Conservation (phyloP, 2,113 vertebrate species). For the Indri indri region DNA sequence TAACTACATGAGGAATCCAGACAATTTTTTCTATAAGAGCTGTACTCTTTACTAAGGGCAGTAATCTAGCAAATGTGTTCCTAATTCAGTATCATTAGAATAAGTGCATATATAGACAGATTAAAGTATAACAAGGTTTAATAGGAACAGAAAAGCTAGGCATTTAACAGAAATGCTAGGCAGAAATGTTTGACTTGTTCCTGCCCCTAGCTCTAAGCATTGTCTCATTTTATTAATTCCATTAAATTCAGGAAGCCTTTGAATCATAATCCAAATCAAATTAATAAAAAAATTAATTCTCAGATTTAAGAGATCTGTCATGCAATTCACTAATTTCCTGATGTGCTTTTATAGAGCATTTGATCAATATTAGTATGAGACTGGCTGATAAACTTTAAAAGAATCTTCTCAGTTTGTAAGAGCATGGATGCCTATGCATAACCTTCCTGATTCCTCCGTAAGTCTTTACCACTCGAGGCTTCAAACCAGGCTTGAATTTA, state of each 20-base stretch:
- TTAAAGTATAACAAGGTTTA: neutral
- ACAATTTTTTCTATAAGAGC: neutral
- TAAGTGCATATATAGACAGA: neutral
- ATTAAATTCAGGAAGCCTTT: neutral
- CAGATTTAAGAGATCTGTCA: neutral
- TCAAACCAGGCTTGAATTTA: conserved; percentile 55
- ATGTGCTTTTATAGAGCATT: neutral
- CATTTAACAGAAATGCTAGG: neutral
- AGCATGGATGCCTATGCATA: conserved; percentile 21
- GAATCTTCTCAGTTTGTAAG: neutral
- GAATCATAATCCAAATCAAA: neutral
- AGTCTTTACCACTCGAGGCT: conserved; percentile 49
- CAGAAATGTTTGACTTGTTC: neutral
- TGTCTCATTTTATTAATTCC: neutral
- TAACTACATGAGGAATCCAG: neutral
- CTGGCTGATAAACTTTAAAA: conserved; percentile 43
- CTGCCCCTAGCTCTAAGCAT: neutral
- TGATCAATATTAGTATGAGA: neutral
- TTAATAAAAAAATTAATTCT: neutral
- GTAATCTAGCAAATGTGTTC: neutral
- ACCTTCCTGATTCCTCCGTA: neutral
- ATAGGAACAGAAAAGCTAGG: neutral
- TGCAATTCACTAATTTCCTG: neutral
- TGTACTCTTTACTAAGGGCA: neutral
- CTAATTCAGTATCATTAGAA: neutral